Percentiles rank a stretch among this genome's conserved stretches.
Evolutionary conservation across 1,140 invertebrate genomes (phyloP).

Genomic region (Ptiloglossa arizonensis): DNA sequence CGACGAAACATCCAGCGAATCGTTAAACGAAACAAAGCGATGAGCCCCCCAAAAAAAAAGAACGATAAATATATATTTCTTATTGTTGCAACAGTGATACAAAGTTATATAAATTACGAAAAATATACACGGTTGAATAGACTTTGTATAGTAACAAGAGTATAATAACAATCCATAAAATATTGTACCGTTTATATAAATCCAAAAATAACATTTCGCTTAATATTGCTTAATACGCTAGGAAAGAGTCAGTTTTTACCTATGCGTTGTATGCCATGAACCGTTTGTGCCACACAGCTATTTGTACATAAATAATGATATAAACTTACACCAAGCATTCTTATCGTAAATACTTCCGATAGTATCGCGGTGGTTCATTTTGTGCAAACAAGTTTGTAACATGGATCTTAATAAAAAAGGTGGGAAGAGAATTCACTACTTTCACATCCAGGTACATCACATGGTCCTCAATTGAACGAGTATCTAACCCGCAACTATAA

Average conservation of each 20-base stretch:
- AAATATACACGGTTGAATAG: slow-evolving; percentile 22
- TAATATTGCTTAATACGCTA: neutral
- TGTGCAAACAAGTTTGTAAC: slow-evolving; percentile 29
- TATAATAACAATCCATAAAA: slow-evolving; percentile 17
- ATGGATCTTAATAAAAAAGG: slow-evolving; percentile 32
- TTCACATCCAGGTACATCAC: slow-evolving; percentile 41
- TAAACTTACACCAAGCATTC: neutral
- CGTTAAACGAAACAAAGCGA: slow-evolving; percentile 13
- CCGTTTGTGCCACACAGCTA: neutral
- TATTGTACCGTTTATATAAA: neutral
- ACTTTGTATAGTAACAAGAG: slow-evolving; percentile 6
- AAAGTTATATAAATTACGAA: slow-evolving; percentile 17
- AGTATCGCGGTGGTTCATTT: neutral
- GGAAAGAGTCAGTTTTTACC: neutral
- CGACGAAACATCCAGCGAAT: neutral
- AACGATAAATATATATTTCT: slow-evolving; percentile 14
- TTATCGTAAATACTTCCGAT: slow-evolving; percentile 17
- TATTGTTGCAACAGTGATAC: neutral
- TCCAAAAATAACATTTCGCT: slow-evolving; percentile 25
- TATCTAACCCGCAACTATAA: slow-evolving; percentile 17
- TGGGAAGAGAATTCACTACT: slow-evolving; percentile 28
- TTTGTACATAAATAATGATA: neutral
- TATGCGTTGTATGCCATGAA: neutral
- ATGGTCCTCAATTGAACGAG: slow-evolving; percentile 15
- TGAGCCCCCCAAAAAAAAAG: neutral